A percentile compares a stretch with the other conserved stretches of the same genome.
These are phyloP conservation scores for Callorhinus ursinus DNA, from an alignment of 2,113 vertebrate genomes.

Conservation along the genomic window DNA sequence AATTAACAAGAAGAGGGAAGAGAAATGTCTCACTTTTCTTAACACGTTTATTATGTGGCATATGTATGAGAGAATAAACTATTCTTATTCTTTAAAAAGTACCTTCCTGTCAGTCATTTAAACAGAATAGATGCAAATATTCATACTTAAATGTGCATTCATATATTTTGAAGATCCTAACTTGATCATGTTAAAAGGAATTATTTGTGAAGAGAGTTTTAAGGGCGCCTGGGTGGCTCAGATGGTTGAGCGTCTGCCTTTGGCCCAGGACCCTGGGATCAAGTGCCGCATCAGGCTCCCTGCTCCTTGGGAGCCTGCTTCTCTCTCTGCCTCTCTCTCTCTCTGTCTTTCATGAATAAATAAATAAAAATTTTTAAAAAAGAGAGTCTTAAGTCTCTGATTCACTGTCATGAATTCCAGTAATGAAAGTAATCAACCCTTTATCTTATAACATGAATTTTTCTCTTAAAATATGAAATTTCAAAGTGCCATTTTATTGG, in stretches of 20 bases:
- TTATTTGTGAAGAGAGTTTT: slow-evolving; percentile 11
- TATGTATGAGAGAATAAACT: slow-evolving; percentile 27
- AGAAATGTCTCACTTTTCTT: slow-evolving; percentile 34
- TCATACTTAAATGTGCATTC: not conserved
- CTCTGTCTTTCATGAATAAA: too few species aligned
- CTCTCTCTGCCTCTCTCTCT: too few species aligned
- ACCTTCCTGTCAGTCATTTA: slow-evolving; percentile 10
- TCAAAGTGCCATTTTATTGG: not conserved
- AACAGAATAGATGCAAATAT: slow-evolving; percentile 27
- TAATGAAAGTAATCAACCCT: not conserved
- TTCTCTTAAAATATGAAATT: not conserved
- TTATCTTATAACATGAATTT: not conserved
- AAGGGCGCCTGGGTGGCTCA: not conserved
- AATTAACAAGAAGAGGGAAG: not conserved
- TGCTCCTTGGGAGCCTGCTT: too few species aligned
- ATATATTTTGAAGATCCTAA: slow-evolving; percentile 36
- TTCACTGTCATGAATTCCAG: not conserved
- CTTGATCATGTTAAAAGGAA: slow-evolving; percentile 30
- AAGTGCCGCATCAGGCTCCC: too few species aligned
- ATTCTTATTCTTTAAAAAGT: slow-evolving; percentile 15
- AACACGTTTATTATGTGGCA: slow-evolving; percentile 33
- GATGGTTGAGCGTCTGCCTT: too few species aligned
- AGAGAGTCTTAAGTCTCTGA: not conserved
- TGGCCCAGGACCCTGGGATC: too few species aligned
- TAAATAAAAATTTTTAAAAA: not conserved